These are phyloP conservation scores for Astur gentilis DNA, from an alignment of 2,113 vertebrate genomes.

Conservation along the genomic window DNA sequence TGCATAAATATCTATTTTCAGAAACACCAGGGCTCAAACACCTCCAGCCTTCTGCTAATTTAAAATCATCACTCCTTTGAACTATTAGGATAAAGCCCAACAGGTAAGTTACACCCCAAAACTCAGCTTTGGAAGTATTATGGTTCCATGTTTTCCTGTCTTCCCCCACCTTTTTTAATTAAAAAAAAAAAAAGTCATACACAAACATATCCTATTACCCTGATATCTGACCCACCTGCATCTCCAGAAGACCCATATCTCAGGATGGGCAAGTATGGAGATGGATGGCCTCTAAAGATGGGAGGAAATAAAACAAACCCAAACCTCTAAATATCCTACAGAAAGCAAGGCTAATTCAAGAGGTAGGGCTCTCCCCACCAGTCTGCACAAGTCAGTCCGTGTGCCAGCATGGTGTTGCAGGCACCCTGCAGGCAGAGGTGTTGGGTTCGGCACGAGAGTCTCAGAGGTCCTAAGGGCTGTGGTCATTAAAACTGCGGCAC, in stretches of 20 bases:
- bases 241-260: neutral
- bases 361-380: neutral
- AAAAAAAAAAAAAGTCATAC: too few species aligned
- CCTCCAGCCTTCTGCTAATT: neutral
- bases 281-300: neutral
- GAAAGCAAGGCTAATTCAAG: neutral
- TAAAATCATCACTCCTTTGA: neutral
- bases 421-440: neutral
- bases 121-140: neutral
- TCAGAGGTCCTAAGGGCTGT: neutral
- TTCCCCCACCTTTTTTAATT: neutral
- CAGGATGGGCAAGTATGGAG: neutral
- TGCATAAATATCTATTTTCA: constrained; percentile 44
- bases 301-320: neutral
- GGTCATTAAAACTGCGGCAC: constrained; percentile 18
- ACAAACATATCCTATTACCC: neutral
- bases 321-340: neutral
- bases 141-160: neutral
- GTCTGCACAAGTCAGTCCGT: rapidly evolving
- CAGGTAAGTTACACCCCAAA: neutral
- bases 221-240: neutral
- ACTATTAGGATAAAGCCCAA: neutral
- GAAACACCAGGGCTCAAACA: neutral
- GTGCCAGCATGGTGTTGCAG: neutral
- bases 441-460: neutral